These are phyloP conservation scores for Abscondita cerata DNA, from an alignment of 2,888 invertebrate genomes.

Conservation along the genomic window DNA sequence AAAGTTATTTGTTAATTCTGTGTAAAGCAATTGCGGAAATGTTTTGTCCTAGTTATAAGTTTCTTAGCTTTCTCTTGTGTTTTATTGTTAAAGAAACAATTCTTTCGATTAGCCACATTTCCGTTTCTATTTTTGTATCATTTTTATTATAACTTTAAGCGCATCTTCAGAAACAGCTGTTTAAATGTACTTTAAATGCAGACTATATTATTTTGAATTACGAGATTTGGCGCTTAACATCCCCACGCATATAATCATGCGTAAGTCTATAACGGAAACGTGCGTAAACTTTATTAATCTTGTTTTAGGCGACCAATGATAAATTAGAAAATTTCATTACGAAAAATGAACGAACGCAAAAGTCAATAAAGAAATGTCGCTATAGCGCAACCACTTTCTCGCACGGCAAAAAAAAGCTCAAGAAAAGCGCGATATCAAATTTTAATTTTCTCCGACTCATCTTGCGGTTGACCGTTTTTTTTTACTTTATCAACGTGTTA, in stretches of 20 bases:
- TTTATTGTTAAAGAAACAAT: slow-evolving; percentile 24
- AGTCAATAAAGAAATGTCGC: too few relatives aligned
- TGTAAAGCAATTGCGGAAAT: slow-evolving; percentile 39
- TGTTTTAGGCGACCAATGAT: too few relatives aligned
- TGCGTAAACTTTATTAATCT: slow-evolving; percentile 37
- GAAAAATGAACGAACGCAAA: too few relatives aligned
- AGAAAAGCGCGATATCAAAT: too few relatives aligned
- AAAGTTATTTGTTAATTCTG: slow-evolving; percentile 22
- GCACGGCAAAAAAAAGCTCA: too few relatives aligned
- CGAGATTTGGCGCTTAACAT: slow-evolving; percentile 46
- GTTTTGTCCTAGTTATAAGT: slow-evolving; percentile 43
- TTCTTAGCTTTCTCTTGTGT: slow-evolving; percentile 37
- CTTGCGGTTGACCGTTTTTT: too few relatives aligned
- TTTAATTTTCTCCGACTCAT: too few relatives aligned
- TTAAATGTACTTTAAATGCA: neutral
- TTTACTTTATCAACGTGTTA: too few relatives aligned
- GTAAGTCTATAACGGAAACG: slow-evolving; percentile 42
- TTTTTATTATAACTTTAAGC: slow-evolving; percentile 6
- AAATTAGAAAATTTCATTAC: too few relatives aligned
- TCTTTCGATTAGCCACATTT: slow-evolving; percentile 19
- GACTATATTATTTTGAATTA: slow-evolving; percentile 40
- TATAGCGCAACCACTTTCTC: too few relatives aligned
- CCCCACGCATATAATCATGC: slow-evolving; percentile 52
- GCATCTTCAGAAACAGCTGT: neutral
- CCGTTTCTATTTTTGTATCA: slow-evolving; percentile 22